Evolutionary conservation across 2,797 vertebrate species (phyloP).

Genomic region (Sebastes jordani): DNA sequence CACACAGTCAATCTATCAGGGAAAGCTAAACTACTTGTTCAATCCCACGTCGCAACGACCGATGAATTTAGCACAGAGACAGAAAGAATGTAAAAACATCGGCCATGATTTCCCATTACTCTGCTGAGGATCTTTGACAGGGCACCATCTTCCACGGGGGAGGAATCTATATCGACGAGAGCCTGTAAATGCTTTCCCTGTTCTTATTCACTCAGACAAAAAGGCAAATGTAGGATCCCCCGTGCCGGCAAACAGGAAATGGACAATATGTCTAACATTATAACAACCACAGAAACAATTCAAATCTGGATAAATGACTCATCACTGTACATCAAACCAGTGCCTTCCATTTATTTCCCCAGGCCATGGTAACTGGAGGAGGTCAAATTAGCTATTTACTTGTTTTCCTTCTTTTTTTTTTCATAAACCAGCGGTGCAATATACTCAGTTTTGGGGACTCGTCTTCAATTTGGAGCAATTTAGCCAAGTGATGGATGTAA

Average conservation of each 20-base stretch:
- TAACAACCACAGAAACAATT: not conserved
- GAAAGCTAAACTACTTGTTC: slow-evolving; percentile 46
- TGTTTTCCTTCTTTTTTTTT: slow-evolving; percentile 61
- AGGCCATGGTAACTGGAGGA: slow-evolving; percentile 20
- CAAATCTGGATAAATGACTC: slow-evolving; percentile 23
- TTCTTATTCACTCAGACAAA: slow-evolving; percentile 14
- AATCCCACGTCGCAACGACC: slow-evolving; percentile 10
- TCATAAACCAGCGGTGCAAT: slow-evolving; percentile 50
- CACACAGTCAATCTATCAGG: slow-evolving; percentile 70
- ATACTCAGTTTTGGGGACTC: slow-evolving; percentile 62
- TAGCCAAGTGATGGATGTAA: slow-evolving; percentile 73
- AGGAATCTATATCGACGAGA: slow-evolving; percentile 3
- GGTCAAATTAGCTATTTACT: slow-evolving; percentile 60
- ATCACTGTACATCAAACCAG: slow-evolving; percentile 38
- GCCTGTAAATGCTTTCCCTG: slow-evolving; percentile 6
- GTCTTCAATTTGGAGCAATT: slow-evolving; percentile 74
- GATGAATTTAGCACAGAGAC: slow-evolving; percentile 37
- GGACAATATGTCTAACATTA: not conserved
- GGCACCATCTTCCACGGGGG: slow-evolving; percentile 1
- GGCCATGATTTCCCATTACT: slow-evolving; percentile 50
- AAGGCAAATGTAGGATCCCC: not conserved
- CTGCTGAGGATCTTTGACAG: slow-evolving; percentile 25
- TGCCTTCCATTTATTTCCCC: slow-evolving; percentile 35
- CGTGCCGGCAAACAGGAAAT: not conserved
- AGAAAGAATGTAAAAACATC: slow-evolving; percentile 33